Evolutionary conservation across 1,140 invertebrate species (phyloP), one percentile per base, ranked within the genome.

Genomic region (Nephotettix cincticeps): DNA sequence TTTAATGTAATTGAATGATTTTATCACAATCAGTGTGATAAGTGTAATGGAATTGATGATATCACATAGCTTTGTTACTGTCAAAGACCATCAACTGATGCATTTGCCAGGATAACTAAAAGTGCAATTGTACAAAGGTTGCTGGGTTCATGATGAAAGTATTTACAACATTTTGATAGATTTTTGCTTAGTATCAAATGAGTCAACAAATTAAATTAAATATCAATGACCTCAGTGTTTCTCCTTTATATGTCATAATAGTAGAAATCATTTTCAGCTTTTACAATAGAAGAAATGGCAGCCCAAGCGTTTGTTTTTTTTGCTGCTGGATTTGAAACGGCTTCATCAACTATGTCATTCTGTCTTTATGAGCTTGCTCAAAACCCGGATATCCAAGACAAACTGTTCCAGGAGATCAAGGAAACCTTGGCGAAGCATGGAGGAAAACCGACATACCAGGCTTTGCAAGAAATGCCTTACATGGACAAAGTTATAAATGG

Each of bases 271-370:
- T 21, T 67, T 43, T 11, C 11, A 1, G 27, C 4, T 70, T 70
- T 30, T 58, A 70, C 69, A 6, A 23, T 70, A 19, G 56, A 70
- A 47, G 69, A 70, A 63, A 70, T 70, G 0, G 81, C 87, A 0
- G 86, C 86, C 0, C 86, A 90, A 78, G 81, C 83, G 0, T 86
- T 89, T 51, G 82, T 89, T 4, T 89, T 90, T 73, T 86, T 90
- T 73, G 74, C 89, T 17, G 90, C 89, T 51, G 90, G 90, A 17
- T 91, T 88, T 76, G 90, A 92, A 74, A 91, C 91, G 0, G 89
- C 90, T 0, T 85, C 88, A 1, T 84, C 85, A 1, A 83, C 88
- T 0, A 81, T 90, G 1, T 80, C 85, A 25, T 86, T 86, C 71
- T 81, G 83, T 0, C 71, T 87, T 0, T 88, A 85, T 71, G 83